Conservation (phyloP, 1,140 invertebrate species). For the Hestina assimilis region DNA sequence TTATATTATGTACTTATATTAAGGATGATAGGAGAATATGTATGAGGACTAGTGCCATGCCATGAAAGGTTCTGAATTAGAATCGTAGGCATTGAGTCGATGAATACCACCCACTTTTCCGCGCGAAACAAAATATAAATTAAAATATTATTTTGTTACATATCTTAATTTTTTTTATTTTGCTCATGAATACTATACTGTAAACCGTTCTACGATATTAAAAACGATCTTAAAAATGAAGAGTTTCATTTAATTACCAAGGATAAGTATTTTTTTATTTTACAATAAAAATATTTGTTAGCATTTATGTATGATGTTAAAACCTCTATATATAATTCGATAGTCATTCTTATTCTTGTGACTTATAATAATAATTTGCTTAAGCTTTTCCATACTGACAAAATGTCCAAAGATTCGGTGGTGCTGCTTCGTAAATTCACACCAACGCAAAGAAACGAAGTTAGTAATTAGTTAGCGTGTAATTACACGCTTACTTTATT, state of each 20-base stretch:
- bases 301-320: too few species aligned
- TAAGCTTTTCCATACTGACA: too few species aligned
- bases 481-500: too few species aligned
- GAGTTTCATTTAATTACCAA: constrained; percentile 10
- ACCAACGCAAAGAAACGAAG: too few species aligned
- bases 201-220: constrained; percentile 70
- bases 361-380: too few species aligned
- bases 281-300: too few species aligned
- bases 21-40: constrained; percentile 74
- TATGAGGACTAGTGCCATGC: constrained; percentile 77
- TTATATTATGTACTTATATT: constrained; percentile 64
- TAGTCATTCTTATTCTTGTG: too few species aligned
- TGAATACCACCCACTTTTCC: constrained; percentile 76
- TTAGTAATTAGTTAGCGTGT: too few species aligned
- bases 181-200: constrained; percentile 61
- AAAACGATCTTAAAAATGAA: constrained; percentile 62
- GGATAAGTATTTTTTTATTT: background rate
- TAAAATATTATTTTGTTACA: constrained; percentile 65
- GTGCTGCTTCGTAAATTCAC: too few species aligned
- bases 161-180: constrained; percentile 60
- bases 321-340: too few species aligned
- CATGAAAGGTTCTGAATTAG: constrained; percentile 77
- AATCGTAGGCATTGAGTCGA: constrained; percentile 75
- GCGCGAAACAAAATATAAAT: constrained; percentile 63
- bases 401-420: too few species aligned